Evolutionary conservation across 2,113 vertebrate genomes (phyloP).

Genomic region (Puntigrus tetrazona): DNA sequence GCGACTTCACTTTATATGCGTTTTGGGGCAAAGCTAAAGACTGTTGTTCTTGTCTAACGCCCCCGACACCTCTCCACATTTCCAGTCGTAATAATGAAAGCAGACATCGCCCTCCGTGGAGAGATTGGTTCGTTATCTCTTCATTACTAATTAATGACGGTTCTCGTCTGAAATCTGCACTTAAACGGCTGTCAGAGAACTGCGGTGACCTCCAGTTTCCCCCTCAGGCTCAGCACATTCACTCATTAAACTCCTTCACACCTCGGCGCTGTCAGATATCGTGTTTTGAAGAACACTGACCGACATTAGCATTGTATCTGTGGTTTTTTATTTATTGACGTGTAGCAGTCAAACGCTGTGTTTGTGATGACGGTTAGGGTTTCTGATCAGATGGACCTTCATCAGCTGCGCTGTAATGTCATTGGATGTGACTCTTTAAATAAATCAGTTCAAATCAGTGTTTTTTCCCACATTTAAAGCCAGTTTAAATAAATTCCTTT

Average conservation of each 20-base stretch:
- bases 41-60: not conserved
- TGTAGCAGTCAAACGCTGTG: not conserved
- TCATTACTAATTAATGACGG: constrained; percentile 59
- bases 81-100: constrained; percentile 16
- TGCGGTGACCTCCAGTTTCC: not conserved
- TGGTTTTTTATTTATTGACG: not conserved
- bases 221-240: not conserved
- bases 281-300: not conserved
- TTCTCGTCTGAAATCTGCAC: constrained; percentile 40
- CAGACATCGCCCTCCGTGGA: constrained; percentile 33
- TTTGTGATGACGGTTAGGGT: not conserved
- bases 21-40: constrained; percentile 13
- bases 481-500: not conserved
- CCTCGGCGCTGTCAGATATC: not conserved
- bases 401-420: not conserved
- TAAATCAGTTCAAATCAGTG: not conserved
- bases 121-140: constrained; percentile 47
- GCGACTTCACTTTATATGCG: not conserved
- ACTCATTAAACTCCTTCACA: constrained; percentile 15
- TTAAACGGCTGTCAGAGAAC: constrained; percentile 1
- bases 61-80: not conserved
- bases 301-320: not conserved
- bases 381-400: not conserved
- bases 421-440: not conserved
- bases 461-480: not conserved